Percentiles rank a stretch among this genome's conserved stretches.
Conservation (phyloP, 2,888 invertebrate species). For the Drosophila quinaria region DNA sequence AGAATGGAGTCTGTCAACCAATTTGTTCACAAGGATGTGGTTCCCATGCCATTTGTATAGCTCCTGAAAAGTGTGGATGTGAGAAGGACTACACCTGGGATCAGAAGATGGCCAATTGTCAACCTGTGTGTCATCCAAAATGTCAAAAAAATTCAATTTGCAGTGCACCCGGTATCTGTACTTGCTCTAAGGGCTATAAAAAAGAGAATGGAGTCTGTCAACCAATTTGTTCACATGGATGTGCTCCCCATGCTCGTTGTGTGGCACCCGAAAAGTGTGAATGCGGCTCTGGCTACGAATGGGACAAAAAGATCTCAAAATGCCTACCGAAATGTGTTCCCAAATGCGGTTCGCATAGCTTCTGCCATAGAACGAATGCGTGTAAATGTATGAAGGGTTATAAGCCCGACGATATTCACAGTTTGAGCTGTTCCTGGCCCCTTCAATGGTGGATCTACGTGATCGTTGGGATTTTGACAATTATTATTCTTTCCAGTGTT, state of each 20-base stretch:
- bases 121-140: background rate
- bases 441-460: slow-evolving; percentile 29
- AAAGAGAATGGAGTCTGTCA: background rate
- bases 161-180: background rate
- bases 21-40: background rate
- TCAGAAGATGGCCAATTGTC: background rate
- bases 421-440: slow-evolving; percentile 7
- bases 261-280: background rate
- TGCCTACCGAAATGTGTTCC: slow-evolving; percentile 25
- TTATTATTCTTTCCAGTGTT: slow-evolving; percentile 7
- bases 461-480: background rate
- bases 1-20: background rate
- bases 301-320: background rate
- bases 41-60: background rate
- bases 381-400: slow-evolving; percentile 19
- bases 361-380: background rate
- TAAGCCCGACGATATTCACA: background rate
- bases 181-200: background rate
- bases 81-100: background rate
- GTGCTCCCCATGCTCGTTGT: background rate
- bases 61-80: background rate
- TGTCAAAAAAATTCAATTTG: background rate
- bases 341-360: slow-evolving; percentile 23
- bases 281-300: background rate
- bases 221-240: slow-evolving; percentile 1